Evolutionary conservation across 1,140 invertebrate genomes (phyloP).

Genomic region (Rhynchophorus ferrugineus): DNA sequence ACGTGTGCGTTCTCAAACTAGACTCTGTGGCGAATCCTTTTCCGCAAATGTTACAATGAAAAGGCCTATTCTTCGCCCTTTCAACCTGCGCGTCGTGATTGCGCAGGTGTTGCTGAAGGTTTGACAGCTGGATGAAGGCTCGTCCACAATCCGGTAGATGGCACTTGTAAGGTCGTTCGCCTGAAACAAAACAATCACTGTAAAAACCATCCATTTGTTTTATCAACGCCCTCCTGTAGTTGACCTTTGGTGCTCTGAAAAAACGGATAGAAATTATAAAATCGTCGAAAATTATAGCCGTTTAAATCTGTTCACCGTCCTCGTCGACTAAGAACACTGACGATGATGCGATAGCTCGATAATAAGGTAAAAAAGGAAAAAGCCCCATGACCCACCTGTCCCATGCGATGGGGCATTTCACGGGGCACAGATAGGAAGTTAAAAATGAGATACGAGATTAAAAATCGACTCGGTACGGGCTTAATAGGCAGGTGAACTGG

Average conservation of each 20-base stretch:
- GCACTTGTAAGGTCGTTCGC: conserved; percentile 94
- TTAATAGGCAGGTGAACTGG: neutral
- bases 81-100: conserved; percentile 95
- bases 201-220: neutral
- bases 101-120: conserved; percentile 91
- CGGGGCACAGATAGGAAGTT: neutral
- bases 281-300: neutral
- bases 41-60: conserved; percentile 93
- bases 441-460: neutral
- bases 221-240: too few species aligned
- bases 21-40: conserved; percentile 95
- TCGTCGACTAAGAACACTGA: neutral
- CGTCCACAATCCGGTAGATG: conserved; percentile 90
- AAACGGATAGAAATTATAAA: too few species aligned
- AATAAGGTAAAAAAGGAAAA: neutral
- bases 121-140: conserved; percentile 95
- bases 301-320: neutral
- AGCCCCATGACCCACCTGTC: neutral
- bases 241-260: too few species aligned
- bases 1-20: conserved; percentile 87
- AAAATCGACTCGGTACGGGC: neutral
- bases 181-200: conserved; percentile 49
- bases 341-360: neutral
- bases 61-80: conserved; percentile 87
- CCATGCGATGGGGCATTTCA: neutral